These are phyloP conservation scores for Hirtodrosophila alboralis DNA, from an alignment of 2,888 invertebrate species.

Conservation along the genomic window DNA sequence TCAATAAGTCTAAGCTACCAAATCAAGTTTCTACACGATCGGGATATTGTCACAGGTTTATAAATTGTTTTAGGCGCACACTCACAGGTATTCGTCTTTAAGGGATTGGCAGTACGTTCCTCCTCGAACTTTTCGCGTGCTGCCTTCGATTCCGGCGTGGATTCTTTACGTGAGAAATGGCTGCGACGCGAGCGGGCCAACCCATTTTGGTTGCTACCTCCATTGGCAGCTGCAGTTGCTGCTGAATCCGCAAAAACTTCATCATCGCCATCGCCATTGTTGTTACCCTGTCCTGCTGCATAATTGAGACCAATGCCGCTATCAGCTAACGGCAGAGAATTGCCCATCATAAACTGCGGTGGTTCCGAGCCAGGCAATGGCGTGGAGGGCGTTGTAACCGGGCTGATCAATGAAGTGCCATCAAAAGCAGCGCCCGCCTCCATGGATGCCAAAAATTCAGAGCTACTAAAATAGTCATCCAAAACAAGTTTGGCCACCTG, in stretches of 20 bases:
- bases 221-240: conserved; percentile 53
- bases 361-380: conserved; percentile 79
- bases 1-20: no score
- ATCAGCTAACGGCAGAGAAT: conserved; percentile 81
- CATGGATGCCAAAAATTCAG: conserved; percentile 83
- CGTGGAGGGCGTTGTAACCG: conserved; percentile 82
- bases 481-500: conserved; percentile 94
- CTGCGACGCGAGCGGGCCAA: conserved; percentile 83
- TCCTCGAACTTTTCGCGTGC: conserved; percentile 66
- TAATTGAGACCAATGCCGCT: conserved; percentile 84
- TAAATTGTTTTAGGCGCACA: background rate
- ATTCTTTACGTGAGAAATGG: conserved; percentile 84
- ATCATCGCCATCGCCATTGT: conserved; percentile 82
- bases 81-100: conserved; percentile 72
- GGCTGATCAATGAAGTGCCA: conserved; percentile 80
- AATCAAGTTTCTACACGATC: no score
- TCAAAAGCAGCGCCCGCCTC: conserved; percentile 84
- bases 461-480: conserved; percentile 91
- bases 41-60: background rate
- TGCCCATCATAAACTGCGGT: conserved; percentile 78
- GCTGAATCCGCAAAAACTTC: conserved; percentile 81
- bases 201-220: conserved; percentile 72
- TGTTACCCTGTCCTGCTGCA: conserved; percentile 61
- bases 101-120: conserved; percentile 34
- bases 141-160: conserved; percentile 79